These are phyloP conservation scores for Tetragonula carbonaria DNA, from an alignment of 2,888 invertebrate species.

Conservation along the genomic window DNA sequence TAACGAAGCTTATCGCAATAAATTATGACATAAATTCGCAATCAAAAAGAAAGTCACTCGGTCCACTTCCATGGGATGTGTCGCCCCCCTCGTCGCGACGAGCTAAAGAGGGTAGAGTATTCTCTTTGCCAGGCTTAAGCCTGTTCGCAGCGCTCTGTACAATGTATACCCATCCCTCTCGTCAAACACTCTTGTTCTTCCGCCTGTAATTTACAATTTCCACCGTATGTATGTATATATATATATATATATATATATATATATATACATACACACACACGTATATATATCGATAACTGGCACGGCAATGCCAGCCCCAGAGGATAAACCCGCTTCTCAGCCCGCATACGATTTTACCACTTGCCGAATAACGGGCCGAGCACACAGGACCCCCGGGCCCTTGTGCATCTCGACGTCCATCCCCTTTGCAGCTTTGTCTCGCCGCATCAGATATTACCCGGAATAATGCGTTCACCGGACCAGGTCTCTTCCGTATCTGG, in stretches of 20 bases:
- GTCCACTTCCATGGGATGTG: too few species aligned
- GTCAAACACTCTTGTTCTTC: background rate
- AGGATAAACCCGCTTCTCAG: conserved; percentile 41
- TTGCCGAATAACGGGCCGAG: conserved; percentile 18
- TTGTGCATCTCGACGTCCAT: background rate
- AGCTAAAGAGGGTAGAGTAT: background rate
- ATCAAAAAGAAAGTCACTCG: too few species aligned
- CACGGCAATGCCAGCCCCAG: conserved; percentile 6
- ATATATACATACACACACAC: too few species aligned
- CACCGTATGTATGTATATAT: background rate
- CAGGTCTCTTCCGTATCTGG: conserved; percentile 52
- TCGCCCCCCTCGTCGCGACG: too few species aligned
- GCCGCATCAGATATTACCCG: conserved; percentile 70
- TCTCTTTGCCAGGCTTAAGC: background rate
- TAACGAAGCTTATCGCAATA: too few species aligned
- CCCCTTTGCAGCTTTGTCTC: conserved; percentile 67
- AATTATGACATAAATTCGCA: too few species aligned
- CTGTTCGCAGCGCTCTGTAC: too few species aligned
- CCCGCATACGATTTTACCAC: conserved; percentile 64
- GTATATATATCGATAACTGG: background rate
- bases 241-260: too few species aligned
- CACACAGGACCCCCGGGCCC: background rate
- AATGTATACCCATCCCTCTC: too few species aligned
- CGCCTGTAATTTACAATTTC: background rate
- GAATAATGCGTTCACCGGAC: conserved; percentile 63